phyloP scores from a whole-genome alignment of 2,797 vertebrate genomes.

The Pyrocephalus nanus region DNA sequence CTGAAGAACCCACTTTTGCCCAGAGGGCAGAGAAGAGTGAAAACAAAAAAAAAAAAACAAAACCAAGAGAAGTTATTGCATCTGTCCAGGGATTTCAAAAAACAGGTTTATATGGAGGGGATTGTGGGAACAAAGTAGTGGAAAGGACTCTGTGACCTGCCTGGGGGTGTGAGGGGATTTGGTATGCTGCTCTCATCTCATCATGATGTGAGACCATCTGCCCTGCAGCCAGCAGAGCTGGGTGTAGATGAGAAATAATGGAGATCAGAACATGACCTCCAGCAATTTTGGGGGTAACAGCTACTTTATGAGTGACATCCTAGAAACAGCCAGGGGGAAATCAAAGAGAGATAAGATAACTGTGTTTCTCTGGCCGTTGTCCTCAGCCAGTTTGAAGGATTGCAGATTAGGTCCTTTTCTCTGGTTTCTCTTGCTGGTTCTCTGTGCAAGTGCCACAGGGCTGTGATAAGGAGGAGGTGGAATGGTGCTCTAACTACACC shows the following conservation, averaged over 20 bases:
- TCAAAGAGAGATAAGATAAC: background rate
- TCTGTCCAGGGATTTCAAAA: background rate
- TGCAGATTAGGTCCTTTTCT: conserved; percentile 13
- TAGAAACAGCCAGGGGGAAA: conserved; percentile 13
- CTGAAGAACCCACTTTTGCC: background rate
- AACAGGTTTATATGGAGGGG: background rate
- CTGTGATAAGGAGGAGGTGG: conserved; percentile 18
- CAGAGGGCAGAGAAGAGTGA: background rate
- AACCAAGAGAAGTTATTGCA: background rate
- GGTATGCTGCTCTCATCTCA: background rate
- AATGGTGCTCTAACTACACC: background rate
- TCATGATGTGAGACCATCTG: background rate
- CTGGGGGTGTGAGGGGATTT: background rate
- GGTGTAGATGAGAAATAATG: background rate
- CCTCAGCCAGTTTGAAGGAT: background rate
- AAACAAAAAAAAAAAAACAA: background rate
- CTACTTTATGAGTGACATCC: background rate
- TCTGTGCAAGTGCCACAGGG: conserved; percentile 4
- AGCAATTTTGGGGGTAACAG: background rate
- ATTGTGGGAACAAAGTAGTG: background rate
- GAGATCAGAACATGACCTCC: background rate
- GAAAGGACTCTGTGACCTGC: background rate
- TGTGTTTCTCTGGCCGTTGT: background rate
- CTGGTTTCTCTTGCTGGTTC: background rate
- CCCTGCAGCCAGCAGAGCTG: background rate